Conservation (phyloP, 2,113 vertebrate species). For the Heptranchias perlo region DNA sequence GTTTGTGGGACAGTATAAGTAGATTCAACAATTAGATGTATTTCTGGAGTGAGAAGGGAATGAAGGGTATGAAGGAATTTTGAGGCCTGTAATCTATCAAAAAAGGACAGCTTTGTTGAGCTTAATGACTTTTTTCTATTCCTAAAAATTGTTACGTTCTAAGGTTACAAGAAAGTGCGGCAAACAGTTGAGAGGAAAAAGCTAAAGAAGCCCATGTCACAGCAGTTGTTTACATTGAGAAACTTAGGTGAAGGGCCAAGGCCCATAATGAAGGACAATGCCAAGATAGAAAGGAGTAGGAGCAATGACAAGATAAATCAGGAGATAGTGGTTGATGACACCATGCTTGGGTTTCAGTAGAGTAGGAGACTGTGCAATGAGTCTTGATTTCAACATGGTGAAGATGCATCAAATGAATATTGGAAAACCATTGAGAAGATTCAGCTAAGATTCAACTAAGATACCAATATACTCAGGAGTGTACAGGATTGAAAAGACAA, state of each 20-base stretch:
- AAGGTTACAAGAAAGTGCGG: background rate
- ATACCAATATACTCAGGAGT: background rate
- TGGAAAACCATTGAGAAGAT: background rate
- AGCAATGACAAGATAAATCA: background rate
- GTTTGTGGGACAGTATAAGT: background rate
- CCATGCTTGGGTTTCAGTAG: background rate
- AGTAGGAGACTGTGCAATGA: background rate
- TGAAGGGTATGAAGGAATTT: background rate
- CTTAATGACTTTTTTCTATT: background rate
- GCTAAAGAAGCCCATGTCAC: background rate
- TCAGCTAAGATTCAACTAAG: background rate
- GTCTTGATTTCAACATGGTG: background rate
- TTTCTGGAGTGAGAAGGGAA: constrained; percentile 2
- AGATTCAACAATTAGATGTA: background rate
- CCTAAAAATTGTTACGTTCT: background rate
- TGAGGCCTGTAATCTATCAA: background rate
- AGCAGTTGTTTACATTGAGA: background rate
- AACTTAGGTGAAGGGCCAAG: too few relatives aligned
- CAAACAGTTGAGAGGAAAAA: background rate
- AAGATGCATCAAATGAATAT: background rate
- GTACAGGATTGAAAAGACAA: background rate
- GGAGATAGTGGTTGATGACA: background rate
- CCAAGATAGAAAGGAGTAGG: background rate
- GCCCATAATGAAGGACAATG: background rate
- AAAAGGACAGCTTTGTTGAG: background rate